Base-by-base conservation (phyloP, 2,888 invertebrate species). In the Gnatocerus cornutus region DNA sequence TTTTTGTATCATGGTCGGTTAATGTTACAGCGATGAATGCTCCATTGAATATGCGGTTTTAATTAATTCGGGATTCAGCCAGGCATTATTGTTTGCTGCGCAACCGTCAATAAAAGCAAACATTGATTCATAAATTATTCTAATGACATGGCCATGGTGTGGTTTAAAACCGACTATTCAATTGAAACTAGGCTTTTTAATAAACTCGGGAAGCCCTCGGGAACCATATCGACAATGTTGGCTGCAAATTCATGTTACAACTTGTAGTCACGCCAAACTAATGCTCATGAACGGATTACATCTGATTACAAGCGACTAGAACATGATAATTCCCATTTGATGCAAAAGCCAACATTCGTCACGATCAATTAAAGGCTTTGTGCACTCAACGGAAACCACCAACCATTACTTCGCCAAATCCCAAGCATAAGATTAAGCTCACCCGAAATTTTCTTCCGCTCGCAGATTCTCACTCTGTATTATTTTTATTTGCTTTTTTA, bases 271-370 rank as follows among this genome's bases (percentile, higher is more conserved):
- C 72, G 69, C 72, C 58, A 69, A 69, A 66, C 63, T 72, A 63
- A 72, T 67, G 64, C 67, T 67, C 59, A 50, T 72, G 72, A 69
- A 72, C 64, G 72, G 69, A 72, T 72, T 69, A 72, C 67, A 52
- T 65, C 62, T 72, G 72, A 72, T 69, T 72, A 72, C 69, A 62
- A 72, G 55, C 68, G 63, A 61, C 58, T 63, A 48, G 64, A 27
- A 69, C 67, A 59, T 61, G 72, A 67, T 72, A 72, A 69, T 72
- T 69, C 67, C 67, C 66, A 63, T 68, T 71, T 56, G 52, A 63
- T 53, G 41, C 46, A 53, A 52, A 63, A 63, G 62, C 48, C 12
- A 61, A 61, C 61, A 61, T 61, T 50, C 61, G 61, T 61, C 61
- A 48, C 61, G 61, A 61, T 50, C 61, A 61, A 61, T 61, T 61